A percentile compares a stretch with the other conserved stretches of the same genome.
Conservation (phyloP, 2,797 vertebrate genomes). For the Argentina silus region DNA sequence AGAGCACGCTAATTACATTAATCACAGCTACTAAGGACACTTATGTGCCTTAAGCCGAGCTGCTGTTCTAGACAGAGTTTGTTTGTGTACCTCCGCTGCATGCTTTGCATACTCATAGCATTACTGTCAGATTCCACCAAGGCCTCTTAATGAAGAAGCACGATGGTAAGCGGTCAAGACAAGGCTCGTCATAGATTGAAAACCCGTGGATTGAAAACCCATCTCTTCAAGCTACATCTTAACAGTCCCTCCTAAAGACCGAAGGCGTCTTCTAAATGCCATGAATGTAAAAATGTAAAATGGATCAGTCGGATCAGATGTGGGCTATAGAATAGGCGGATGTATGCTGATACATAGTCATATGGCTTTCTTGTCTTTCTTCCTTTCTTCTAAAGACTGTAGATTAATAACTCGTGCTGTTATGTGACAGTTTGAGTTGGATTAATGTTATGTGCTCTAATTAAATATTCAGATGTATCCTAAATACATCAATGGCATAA, state of each 20-base stretch:
- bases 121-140: constrained; percentile 65
- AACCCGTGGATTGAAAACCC: no score
- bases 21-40: not conserved
- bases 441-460: no score
- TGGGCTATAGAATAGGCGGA: not conserved
- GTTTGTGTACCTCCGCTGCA: constrained; percentile 23
- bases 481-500: no score
- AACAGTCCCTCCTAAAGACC: no score
- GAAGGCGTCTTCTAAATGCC: no score
- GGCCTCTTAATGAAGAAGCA: constrained; percentile 52
- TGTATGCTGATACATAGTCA: no score
- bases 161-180: constrained; percentile 21
- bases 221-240: no score
- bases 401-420: constrained; percentile 8
- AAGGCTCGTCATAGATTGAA: not conserved
- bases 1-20: constrained; percentile 3
- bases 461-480: no score
- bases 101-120: constrained; percentile 37
- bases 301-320: not conserved
- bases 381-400: not conserved
- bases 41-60: not conserved
- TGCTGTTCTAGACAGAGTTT: not conserved
- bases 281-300: no score
- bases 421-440: constrained; percentile 35
- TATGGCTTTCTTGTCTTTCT: no score